phyloP scores from a whole-genome alignment of 2,888 invertebrate genomes.

The Microplitis deprimator region DNA sequence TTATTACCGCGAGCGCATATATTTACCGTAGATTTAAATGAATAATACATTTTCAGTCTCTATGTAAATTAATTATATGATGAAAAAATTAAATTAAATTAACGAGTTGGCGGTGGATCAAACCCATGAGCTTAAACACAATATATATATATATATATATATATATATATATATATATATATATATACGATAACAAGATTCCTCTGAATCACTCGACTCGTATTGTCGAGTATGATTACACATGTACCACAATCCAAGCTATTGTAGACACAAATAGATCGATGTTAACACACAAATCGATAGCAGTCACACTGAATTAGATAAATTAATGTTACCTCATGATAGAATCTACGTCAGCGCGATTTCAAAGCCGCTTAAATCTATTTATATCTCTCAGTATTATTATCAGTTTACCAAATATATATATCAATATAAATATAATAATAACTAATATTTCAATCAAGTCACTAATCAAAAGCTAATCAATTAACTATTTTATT shows the following conservation, averaged over 20 bases:
- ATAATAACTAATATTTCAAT: too few relatives aligned
- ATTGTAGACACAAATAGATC: background rate
- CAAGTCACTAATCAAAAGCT: too few relatives aligned
- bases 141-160: background rate
- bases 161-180: background rate
- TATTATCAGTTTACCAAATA: background rate
- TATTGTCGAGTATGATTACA: background rate
- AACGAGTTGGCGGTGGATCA: constrained; percentile 35
- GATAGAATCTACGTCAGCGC: background rate
- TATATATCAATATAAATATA: too few relatives aligned
- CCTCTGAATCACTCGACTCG: background rate
- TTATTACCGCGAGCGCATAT: background rate
- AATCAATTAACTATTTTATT: too few relatives aligned
- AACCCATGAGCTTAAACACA: background rate
- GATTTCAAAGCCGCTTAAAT: background rate
- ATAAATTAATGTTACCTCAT: background rate
- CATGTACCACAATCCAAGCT: background rate
- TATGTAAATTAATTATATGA: background rate
- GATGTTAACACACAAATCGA: background rate
- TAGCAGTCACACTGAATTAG: background rate
- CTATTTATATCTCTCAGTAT: background rate
- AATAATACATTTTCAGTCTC: background rate
- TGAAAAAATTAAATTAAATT: constrained; percentile 48
- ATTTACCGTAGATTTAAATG: background rate
- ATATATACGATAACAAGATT: background rate